phyloP scores from a whole-genome alignment of 2,888 invertebrate species.

The Agonum fuliginosum region DNA sequence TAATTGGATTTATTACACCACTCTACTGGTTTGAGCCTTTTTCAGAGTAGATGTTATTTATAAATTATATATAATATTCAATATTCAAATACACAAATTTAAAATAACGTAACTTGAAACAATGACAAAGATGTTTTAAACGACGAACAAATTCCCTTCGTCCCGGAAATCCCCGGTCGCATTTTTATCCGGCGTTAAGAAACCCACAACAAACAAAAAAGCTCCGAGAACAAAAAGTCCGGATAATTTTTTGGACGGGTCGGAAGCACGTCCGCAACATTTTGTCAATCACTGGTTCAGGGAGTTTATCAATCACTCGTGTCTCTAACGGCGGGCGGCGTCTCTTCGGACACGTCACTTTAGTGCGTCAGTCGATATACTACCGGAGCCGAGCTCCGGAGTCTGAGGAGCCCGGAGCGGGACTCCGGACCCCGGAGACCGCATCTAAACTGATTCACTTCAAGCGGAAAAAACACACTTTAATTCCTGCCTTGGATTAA shows the following conservation, averaged over 20 bases:
- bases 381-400: neutral
- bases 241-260: conserved; percentile 7
- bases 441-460: conserved; percentile 29
- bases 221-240: conserved; percentile 5
- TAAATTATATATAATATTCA: too few species aligned
- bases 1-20: too few species aligned
- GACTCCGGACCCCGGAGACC: conserved; percentile 18
- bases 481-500: conserved; percentile 4
- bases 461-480: conserved; percentile 17
- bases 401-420: neutral
- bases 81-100: too few species aligned
- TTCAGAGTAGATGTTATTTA: too few species aligned
- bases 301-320: conserved; percentile 46
- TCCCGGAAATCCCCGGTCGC: too few species aligned
- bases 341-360: conserved; percentile 51
- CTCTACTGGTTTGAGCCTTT: too few species aligned
- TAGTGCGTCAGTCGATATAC: conserved; percentile 50
- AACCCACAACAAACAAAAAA: conserved; percentile 11
- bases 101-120: too few species aligned
- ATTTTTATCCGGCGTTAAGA: neutral
- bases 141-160: too few species aligned
- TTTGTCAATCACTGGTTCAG: conserved; percentile 30
- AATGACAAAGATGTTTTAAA: too few species aligned
- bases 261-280: conserved; percentile 4
- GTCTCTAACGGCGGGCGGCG: conserved; percentile 21